Conservation (phyloP, 2,113 vertebrate genomes). For the Ia io region DNA sequence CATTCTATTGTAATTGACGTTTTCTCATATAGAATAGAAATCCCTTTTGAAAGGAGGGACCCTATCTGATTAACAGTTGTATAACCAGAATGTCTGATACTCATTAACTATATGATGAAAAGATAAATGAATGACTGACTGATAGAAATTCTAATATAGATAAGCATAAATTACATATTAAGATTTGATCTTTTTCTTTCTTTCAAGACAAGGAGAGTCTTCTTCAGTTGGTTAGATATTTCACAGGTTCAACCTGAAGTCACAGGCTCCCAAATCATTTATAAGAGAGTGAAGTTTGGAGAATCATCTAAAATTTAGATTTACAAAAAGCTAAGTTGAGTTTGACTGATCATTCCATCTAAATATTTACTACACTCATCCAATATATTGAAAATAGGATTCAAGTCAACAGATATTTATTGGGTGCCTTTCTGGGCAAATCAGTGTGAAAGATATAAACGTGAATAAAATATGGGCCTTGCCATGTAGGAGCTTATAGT, state of each 20-base stretch:
- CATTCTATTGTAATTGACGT: neutral
- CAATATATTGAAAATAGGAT: constrained; percentile 41
- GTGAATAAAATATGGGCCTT: neutral
- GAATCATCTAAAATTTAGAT: constrained; percentile 37
- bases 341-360: constrained; percentile 2
- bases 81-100: neutral
- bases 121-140: neutral
- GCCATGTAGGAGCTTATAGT: neutral
- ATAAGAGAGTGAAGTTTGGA: neutral
- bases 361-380: constrained; percentile 15
- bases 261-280: neutral
- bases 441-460: neutral
- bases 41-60: neutral
- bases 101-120: neutral
- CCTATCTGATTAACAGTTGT: neutral
- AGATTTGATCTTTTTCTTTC: neutral
- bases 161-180: neutral
- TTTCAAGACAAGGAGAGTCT: neutral
- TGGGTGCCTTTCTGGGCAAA: constrained; percentile 20
- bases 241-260: neutral
- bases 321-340: constrained; percentile 17
- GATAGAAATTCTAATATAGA: neutral
- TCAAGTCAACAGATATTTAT: constrained; percentile 41
- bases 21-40: neutral
- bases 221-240: neutral